A percentile compares a stretch with the other conserved stretches of the same genome.
These are phyloP conservation scores for Psittacula cyanocephala DNA, from an alignment of 2,113 vertebrate species.

Conservation along the genomic window DNA sequence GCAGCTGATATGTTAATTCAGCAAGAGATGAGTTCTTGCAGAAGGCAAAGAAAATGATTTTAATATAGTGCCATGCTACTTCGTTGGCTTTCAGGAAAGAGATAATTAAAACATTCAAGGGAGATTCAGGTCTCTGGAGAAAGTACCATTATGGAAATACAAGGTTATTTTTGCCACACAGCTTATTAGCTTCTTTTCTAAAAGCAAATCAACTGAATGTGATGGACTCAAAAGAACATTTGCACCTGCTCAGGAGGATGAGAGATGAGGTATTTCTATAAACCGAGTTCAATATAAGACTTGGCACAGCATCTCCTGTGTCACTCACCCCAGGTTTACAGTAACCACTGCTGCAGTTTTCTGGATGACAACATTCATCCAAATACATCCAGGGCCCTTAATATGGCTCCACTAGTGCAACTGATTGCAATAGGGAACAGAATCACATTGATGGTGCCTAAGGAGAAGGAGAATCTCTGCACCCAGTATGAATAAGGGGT, in stretches of 20 bases:
- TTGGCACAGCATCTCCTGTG: not conserved
- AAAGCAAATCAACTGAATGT: not conserved
- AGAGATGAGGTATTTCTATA: not conserved
- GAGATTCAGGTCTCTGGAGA: not conserved
- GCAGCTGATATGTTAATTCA: not conserved
- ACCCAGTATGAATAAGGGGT: not conserved
- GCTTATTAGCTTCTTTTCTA: not conserved
- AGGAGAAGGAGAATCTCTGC: not conserved
- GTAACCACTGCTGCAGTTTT: not conserved
- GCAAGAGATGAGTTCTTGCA: conserved; percentile 13
- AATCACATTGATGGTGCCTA: not conserved
- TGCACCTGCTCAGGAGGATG: not conserved
- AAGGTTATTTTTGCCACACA: not conserved
- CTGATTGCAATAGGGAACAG: not conserved
- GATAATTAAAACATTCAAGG: conserved; percentile 7
- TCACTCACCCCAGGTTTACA: not conserved
- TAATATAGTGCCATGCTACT: not conserved
- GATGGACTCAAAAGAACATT: not conserved
- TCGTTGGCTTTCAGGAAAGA: not conserved
- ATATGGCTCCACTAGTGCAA: not conserved
- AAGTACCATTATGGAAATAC: not conserved
- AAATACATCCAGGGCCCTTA: not conserved
- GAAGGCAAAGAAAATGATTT: not conserved
- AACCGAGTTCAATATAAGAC: not conserved
- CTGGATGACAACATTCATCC: not conserved